phyloP scores from a whole-genome alignment of 2,113 vertebrate species.

The Chaenocephalus aceratus region DNA sequence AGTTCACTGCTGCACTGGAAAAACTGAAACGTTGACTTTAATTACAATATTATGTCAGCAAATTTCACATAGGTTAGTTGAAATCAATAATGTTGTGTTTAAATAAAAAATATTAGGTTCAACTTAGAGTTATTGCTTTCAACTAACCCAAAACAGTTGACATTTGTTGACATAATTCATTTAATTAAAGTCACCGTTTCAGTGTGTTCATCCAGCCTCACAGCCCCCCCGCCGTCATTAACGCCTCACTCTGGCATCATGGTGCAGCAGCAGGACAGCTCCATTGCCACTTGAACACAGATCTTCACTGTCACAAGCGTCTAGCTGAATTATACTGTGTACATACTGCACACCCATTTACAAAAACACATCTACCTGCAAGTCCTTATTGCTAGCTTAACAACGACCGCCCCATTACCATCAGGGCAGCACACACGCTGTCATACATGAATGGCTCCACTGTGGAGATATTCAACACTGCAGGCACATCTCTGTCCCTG shows the following conservation, averaged over 20 bases:
- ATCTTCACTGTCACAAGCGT: not conserved
- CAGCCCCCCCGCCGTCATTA: slow-evolving; percentile 23
- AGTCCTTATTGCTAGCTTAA: slow-evolving; percentile 27
- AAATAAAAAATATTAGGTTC: no score
- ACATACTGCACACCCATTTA: slow-evolving; percentile 1
- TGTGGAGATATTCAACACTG: not conserved
- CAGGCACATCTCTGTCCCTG: slow-evolving; percentile 26
- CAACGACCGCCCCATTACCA: not conserved
- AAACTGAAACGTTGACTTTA: no score
- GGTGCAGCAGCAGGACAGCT: not conserved
- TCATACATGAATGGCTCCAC: slow-evolving; percentile 28
- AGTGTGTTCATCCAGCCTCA: not conserved
- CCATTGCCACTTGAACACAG: not conserved
- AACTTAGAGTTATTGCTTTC: no score
- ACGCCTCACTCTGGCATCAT: not conserved
- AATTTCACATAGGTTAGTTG: no score
- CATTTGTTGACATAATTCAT: no score
- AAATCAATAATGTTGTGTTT: no score
- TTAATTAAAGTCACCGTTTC: no score
- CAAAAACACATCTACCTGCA: slow-evolving; percentile 16
- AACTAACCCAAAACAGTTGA: no score
- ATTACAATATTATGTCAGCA: no score
- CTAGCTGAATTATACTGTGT: not conserved
- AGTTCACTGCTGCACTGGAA: not conserved
- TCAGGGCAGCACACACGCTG: slow-evolving; percentile 25